Conservation (phyloP, 2,113 vertebrate species). For the Gnathonemus echidnorhynchus region DNA sequence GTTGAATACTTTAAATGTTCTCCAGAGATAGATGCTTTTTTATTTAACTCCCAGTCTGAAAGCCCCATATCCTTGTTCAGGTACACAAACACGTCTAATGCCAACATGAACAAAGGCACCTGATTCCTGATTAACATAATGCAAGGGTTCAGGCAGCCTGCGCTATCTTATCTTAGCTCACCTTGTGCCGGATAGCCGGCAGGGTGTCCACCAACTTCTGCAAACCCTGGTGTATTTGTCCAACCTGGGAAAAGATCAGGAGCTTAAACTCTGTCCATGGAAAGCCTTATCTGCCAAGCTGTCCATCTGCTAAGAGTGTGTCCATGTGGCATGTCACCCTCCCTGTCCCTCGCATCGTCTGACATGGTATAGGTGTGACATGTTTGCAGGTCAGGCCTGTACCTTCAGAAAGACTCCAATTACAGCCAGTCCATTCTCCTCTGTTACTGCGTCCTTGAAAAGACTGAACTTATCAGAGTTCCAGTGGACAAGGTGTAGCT, state of each 20-base stretch:
- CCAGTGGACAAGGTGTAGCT: slow-evolving; percentile 96
- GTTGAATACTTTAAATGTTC: background rate
- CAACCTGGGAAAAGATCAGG: slow-evolving; percentile 63
- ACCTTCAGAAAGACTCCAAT: slow-evolving; percentile 95
- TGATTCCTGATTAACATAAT: background rate
- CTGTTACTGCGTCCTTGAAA: slow-evolving; percentile 89
- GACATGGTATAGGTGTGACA: background rate
- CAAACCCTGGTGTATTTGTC: slow-evolving; percentile 75
- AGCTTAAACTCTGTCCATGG: background rate
- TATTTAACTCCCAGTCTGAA: background rate
- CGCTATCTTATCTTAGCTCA: slow-evolving; percentile 37
- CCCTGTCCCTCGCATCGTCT: background rate
- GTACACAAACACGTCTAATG: background rate
- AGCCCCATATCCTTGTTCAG: background rate
- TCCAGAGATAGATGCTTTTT: background rate
- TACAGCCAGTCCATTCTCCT: slow-evolving; percentile 85
- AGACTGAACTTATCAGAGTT: slow-evolving; percentile 78
- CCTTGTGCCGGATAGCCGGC: slow-evolving; percentile 89
- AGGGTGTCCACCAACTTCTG: slow-evolving; percentile 86
- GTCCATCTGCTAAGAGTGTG: background rate
- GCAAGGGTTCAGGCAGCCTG: background rate
- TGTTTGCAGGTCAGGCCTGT: slow-evolving; percentile 1
- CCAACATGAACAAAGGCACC: background rate
- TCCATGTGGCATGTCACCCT: background rate
- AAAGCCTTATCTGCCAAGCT: background rate